Conservation (phyloP, 2,888 invertebrate genomes). For the Eugnorisma glareosa region DNA sequence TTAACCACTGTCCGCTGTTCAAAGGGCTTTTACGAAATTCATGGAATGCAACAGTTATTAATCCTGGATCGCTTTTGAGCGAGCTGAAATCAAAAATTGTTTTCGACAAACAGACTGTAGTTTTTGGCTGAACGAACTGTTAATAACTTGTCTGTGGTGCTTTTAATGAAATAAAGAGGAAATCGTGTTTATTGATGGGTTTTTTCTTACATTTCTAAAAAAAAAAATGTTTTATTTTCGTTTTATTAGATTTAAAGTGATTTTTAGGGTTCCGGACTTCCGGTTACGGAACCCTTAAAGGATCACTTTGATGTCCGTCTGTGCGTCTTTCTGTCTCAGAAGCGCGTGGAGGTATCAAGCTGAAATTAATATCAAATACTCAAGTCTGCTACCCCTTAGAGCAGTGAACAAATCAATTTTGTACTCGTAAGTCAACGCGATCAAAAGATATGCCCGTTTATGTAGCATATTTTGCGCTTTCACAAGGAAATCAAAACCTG, state of each 20-base stretch:
- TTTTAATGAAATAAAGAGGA: conserved; percentile 15
- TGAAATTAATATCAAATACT: no score
- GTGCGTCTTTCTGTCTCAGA: no score
- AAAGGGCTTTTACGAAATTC: conserved; percentile 58
- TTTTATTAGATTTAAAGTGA: neutral
- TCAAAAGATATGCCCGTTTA: no score
- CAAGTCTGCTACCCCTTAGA: no score
- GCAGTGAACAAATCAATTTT: no score
- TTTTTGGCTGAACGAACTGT: conserved; percentile 19
- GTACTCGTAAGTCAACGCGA: no score
- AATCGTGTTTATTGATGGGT: neutral
- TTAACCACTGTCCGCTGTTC: conserved; percentile 41
- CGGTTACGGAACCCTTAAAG: no score
- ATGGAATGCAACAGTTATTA: conserved; percentile 50
- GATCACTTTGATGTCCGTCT: no score
- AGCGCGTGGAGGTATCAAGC: no score
- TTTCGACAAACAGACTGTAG: conserved; percentile 45
- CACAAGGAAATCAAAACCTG: no score
- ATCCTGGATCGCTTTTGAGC: conserved; percentile 40
- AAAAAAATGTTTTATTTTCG: neutral
- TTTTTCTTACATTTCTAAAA: neutral
- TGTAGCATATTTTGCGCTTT: no score
- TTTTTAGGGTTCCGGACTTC: no score
- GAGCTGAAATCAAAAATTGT: conserved; percentile 52
- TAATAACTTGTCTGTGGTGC: conserved; percentile 10